Evolutionary conservation across 1,140 invertebrate genomes (phyloP).

Genomic region (Zaprionus capensis): DNA sequence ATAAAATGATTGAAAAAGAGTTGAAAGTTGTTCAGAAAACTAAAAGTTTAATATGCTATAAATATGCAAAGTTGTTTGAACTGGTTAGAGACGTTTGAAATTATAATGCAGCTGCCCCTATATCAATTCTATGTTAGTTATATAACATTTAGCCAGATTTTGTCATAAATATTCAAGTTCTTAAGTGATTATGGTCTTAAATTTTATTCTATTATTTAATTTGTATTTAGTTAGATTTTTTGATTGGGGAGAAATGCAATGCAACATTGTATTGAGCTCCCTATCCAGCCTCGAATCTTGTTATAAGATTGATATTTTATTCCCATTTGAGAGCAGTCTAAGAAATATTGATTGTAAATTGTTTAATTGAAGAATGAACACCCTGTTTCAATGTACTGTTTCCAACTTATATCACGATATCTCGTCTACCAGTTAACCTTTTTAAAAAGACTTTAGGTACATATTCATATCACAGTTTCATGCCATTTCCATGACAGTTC

Average conservation of each 20-base stretch:
- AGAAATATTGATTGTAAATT: no score
- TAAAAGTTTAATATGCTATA: conserved; percentile 5
- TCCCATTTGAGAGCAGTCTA: no score
- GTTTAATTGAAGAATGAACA: no score
- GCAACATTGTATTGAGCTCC: no score
- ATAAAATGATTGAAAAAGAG: neutral
- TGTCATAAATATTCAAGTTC: neutral
- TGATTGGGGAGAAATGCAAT: no score
- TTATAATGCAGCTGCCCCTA: neutral
- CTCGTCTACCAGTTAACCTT: neutral
- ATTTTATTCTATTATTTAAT: no score
- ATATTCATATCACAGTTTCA: neutral
- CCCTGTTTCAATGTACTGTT: neutral
- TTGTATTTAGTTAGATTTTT: no score
- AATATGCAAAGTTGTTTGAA: neutral
- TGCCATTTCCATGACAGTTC: neutral
- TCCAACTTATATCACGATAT: neutral
- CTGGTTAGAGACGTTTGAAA: neutral
- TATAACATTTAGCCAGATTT: neutral
- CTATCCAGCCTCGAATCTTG: no score
- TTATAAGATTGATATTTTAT: no score
- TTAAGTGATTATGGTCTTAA: neutral
- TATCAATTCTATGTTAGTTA: neutral
- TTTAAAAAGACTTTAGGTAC: neutral
- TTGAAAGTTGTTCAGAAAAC: neutral